phyloP scores from a whole-genome alignment of 2,888 invertebrate species.

The Listrodromus nycthemerus region DNA sequence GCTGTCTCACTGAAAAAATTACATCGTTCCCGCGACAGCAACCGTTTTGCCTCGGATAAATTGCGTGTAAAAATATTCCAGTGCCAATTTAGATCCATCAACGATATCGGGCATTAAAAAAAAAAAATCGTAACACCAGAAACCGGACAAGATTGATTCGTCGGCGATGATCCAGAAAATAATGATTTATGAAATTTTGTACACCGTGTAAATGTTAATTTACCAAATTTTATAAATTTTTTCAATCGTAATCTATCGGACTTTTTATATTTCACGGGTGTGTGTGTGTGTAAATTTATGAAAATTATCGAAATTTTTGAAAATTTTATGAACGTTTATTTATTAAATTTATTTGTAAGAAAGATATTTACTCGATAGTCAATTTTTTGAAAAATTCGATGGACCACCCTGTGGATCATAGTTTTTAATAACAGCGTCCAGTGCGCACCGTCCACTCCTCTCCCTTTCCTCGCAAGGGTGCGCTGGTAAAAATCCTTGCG shows the following conservation, averaged over 20 bases:
- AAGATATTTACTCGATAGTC: not conserved
- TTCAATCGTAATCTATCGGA: not conserved
- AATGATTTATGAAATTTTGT: not conserved
- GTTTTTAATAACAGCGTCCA: constrained; percentile 25
- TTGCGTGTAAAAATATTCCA: constrained; percentile 45
- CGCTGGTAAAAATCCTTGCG: constrained; percentile 80
- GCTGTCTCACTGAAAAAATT: constrained; percentile 75
- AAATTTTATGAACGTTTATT: not conserved
- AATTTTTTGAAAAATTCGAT: not conserved
- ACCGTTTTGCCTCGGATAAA: constrained; percentile 12
- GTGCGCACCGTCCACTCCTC: constrained; percentile 9
- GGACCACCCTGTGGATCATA: constrained; percentile 25
- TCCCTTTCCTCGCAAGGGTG: constrained; percentile 59
- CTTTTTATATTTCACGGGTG: no score
- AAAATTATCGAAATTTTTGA: no score
- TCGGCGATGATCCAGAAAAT: not conserved
- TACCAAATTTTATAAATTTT: not conserved
- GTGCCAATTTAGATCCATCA: constrained; percentile 45
- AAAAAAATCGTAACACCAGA: not conserved
- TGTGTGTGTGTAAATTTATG: not conserved
- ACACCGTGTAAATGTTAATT: not conserved
- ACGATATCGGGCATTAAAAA: constrained; percentile 26
- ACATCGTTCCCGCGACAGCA: constrained; percentile 36
- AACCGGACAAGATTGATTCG: not conserved
- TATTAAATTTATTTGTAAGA: not conserved